Evolutionary conservation across 2,113 vertebrate species (phyloP).

Genomic region (Cyprinus carpio): DNA sequence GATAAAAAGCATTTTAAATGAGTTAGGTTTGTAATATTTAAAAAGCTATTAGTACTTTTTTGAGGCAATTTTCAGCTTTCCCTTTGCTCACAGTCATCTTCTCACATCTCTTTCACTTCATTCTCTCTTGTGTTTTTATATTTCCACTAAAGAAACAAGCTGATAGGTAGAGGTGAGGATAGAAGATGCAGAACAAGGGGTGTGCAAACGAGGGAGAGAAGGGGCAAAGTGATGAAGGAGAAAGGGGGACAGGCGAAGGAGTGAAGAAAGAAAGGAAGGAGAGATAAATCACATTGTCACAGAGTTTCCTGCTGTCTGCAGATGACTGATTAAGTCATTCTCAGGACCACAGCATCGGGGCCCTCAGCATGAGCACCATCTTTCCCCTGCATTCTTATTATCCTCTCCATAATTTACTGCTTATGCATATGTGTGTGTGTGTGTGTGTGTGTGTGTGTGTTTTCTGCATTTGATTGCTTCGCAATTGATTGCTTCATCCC

Average conservation of each 20-base stretch:
- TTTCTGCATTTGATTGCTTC: slow-evolving; percentile 40
- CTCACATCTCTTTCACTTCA: not conserved
- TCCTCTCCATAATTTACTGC: slow-evolving; percentile 48
- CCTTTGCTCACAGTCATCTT: not conserved
- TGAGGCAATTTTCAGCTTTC: not conserved
- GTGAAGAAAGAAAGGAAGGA: slow-evolving; percentile 27
- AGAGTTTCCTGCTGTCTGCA: slow-evolving; percentile 56
- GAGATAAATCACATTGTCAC: slow-evolving; percentile 56
- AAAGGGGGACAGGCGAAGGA: slow-evolving; percentile 30
- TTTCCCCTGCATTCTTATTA: slow-evolving; percentile 51
- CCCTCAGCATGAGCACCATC: slow-evolving; percentile 44
- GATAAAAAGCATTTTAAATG: not conserved
- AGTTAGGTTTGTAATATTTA: not conserved
- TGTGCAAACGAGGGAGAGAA: slow-evolving; percentile 22
- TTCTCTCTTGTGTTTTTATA: slow-evolving; percentile 1
- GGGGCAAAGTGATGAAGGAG: slow-evolving; percentile 35
- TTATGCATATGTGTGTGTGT: not conserved
- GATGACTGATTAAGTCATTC: slow-evolving; percentile 61
- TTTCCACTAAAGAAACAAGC: slow-evolving; percentile 12
- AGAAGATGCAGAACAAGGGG: not conserved
- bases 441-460: not conserved
- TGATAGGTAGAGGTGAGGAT: not conserved
- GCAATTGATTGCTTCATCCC: slow-evolving; percentile 39
- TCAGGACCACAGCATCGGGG: slow-evolving; percentile 45
- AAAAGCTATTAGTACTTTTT: slow-evolving; percentile 2